These are phyloP conservation scores for Scaptodrosophila lebanonensis DNA, from an alignment of 1,140 invertebrate genomes.

Conservation along the genomic window DNA sequence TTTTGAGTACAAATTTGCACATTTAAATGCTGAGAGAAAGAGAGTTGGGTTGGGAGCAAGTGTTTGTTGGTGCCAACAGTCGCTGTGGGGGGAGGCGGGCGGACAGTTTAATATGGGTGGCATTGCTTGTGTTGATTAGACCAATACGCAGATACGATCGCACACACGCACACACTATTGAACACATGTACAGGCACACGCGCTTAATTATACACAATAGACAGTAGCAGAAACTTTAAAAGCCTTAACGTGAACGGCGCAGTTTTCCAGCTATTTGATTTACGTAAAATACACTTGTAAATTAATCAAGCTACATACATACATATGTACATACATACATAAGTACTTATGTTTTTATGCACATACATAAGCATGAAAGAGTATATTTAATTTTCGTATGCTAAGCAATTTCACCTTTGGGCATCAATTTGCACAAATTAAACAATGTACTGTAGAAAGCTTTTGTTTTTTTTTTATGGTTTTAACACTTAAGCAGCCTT, in stretches of 20 bases:
- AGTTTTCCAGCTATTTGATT: slow-evolving; percentile 29
- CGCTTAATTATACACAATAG: slow-evolving; percentile 27
- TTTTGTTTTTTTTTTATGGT: slow-evolving; percentile 17
- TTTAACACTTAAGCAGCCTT: slow-evolving; percentile 37
- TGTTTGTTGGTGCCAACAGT: too few species aligned
- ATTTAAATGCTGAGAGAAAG: too few species aligned
- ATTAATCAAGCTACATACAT: too few species aligned
- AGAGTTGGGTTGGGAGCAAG: too few species aligned
- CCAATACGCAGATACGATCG: slow-evolving; percentile 5
- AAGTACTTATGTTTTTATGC: slow-evolving; percentile 12
- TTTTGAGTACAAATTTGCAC: too few species aligned
- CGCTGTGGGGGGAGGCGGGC: too few species aligned
- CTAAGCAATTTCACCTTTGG: slow-evolving; percentile 9
- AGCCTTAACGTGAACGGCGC: slow-evolving; percentile 40
- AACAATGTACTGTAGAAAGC: slow-evolving; percentile 1
- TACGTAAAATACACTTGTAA: too few species aligned
- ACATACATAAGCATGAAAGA: slow-evolving; percentile 18
- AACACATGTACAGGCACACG: slow-evolving; percentile 10
- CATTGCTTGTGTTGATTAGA: too few species aligned
- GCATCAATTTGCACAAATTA: background rate
- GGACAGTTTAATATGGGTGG: too few species aligned
- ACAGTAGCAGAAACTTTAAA: slow-evolving; percentile 15
- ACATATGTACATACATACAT: too few species aligned
- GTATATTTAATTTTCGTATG: slow-evolving; percentile 6
- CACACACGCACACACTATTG: background rate